Evolutionary conservation across 30 jellyfish, hydroid and myxozoan species (phyloP).

Genomic region (Phacellophora camtschatica): DNA sequence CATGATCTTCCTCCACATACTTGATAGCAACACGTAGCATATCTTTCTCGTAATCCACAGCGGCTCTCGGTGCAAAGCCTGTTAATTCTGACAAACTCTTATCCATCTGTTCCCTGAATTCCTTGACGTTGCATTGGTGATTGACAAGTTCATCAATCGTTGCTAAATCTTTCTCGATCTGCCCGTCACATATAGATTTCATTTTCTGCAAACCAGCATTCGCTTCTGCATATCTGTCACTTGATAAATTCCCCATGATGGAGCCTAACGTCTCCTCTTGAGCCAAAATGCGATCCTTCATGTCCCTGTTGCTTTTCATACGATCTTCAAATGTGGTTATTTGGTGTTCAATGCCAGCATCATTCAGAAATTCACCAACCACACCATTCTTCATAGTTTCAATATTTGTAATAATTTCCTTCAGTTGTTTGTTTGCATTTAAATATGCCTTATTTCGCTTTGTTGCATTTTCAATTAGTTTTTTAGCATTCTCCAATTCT

Average conservation of each 20-base stretch:
- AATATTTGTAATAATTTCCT: neutral
- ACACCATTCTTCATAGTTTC: neutral
- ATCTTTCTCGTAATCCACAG: neutral
- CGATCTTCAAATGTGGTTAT: neutral
- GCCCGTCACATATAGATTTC: neutral
- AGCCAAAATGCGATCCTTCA: neutral
- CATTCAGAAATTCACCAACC: neutral
- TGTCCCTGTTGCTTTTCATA: neutral
- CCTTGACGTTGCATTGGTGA: neutral
- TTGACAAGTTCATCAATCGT: neutral
- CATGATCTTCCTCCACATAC: neutral
- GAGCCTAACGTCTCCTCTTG: neutral
- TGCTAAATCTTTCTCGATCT: neutral
- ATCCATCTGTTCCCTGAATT: neutral
- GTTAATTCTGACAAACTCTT: neutral
- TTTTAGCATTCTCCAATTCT: neutral
- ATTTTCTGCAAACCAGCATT: neutral
- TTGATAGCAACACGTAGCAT: neutral
- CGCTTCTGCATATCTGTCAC: neutral
- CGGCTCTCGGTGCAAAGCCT: neutral
- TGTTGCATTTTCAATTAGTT: neutral
- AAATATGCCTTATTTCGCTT: neutral
- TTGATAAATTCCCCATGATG: neutral
- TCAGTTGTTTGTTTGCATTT: neutral
- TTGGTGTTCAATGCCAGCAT: neutral